These are phyloP conservation scores for Orchesella flavescens DNA, from an alignment of 2,888 invertebrate genomes.

Conservation along the genomic window DNA sequence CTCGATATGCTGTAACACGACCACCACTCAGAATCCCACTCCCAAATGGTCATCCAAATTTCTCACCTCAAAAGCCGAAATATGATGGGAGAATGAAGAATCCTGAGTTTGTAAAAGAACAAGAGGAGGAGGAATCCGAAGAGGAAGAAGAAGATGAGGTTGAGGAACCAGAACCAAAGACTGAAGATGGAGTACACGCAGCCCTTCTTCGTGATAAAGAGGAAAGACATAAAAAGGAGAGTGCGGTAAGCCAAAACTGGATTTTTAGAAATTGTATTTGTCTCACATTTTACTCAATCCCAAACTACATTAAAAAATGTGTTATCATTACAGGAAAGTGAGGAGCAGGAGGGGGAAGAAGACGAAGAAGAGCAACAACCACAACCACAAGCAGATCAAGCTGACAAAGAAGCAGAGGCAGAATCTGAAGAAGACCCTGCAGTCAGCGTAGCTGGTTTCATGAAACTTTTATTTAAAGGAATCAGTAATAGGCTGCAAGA, in stretches of 20 bases:
- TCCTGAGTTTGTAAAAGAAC: slow-evolving; percentile 13
- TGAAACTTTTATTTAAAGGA: slow-evolving; percentile 64
- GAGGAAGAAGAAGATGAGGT: slow-evolving; percentile 38
- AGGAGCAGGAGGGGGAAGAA: slow-evolving; percentile 35
- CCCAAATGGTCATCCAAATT: slow-evolving; percentile 58
- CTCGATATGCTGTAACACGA: slow-evolving; percentile 59
- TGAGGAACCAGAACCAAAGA: slow-evolving; percentile 33
- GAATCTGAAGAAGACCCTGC: slow-evolving; percentile 64
- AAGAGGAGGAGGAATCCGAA: slow-evolving; percentile 40
- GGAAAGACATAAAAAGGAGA: slow-evolving; percentile 37
- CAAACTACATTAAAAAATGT: not conserved
- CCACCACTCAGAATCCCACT: slow-evolving; percentile 49
- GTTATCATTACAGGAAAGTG: slow-evolving; percentile 35
- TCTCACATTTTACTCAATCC: too few species aligned
- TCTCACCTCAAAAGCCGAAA: slow-evolving; percentile 45
- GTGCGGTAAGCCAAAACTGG: slow-evolving; percentile 22
- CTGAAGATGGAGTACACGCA: slow-evolving; percentile 45
- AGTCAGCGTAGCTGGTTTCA: slow-evolving; percentile 59
- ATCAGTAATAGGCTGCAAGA: slow-evolving; percentile 56
- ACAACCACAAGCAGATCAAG: slow-evolving; percentile 14
- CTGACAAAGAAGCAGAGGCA: slow-evolving; percentile 26
- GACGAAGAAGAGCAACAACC: slow-evolving; percentile 39
- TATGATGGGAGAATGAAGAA: slow-evolving; percentile 59
- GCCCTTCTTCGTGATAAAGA: slow-evolving; percentile 41
- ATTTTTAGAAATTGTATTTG: too few species aligned